A percentile compares a stretch with the other conserved stretches of the same genome.
phyloP scores from a whole-genome alignment of 2,888 invertebrate species.

The Arge pagana region DNA sequence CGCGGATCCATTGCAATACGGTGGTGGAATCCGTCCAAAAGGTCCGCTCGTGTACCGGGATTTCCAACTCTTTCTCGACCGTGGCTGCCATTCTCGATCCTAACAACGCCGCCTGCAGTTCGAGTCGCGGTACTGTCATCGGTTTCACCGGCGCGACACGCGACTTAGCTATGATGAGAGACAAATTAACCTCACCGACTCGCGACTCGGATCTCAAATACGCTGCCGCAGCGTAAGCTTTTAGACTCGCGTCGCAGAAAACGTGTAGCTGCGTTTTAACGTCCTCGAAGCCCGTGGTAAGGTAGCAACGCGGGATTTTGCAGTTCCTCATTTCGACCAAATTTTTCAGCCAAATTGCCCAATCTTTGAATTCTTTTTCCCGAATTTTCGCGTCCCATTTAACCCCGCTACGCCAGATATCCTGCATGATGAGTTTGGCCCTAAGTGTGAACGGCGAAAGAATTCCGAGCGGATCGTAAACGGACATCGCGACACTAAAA shows the following conservation, averaged over 20 bases:
- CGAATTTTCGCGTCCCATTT: conserved; percentile 31
- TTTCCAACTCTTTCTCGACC: conserved; percentile 22
- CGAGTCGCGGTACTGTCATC: conserved; percentile 25
- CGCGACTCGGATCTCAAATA: conserved; percentile 21
- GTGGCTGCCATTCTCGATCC: conserved; percentile 23
- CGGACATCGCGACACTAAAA: conserved; percentile 35
- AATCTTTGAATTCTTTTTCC: conserved; percentile 22
- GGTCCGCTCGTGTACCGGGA: conserved; percentile 6
- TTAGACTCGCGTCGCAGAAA: conserved; percentile 37
- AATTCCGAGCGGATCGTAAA: conserved; percentile 44
- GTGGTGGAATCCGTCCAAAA: conserved; percentile 31
- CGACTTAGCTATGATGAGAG: conserved; percentile 10
- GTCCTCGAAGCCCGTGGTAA: conserved; percentile 6
- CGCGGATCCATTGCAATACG: conserved; percentile 31
- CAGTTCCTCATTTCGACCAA: conserved; percentile 15
- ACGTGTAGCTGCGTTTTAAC: conserved; percentile 31
- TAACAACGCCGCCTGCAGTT: conserved; percentile 29
- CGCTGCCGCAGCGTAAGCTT: conserved; percentile 32
- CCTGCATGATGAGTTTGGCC: conserved; percentile 36
- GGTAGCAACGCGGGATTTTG: conserved; percentile 27
- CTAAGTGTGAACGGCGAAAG: conserved; percentile 33
- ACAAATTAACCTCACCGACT: background rate
- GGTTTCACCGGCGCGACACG: conserved; percentile 24
- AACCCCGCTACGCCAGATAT: conserved; percentile 36
- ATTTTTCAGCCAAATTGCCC: conserved; percentile 33